A percentile compares a stretch with the other conserved stretches of the same genome.
Conservation (phyloP, 2,797 vertebrate genomes). For the Neomorphus geoffroyi region DNA sequence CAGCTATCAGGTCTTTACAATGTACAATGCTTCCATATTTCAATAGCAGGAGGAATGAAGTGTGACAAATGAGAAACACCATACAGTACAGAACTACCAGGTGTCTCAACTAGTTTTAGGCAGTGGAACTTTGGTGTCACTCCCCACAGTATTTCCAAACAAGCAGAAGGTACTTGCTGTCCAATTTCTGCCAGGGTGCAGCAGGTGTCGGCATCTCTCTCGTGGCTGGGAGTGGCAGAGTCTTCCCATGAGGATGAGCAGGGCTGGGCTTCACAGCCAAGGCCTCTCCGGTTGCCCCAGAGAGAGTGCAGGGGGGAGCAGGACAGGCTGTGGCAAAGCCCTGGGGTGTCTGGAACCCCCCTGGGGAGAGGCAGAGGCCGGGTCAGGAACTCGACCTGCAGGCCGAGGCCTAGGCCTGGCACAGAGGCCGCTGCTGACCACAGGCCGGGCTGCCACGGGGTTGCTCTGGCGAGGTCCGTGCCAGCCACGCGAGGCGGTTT, state of each 20-base stretch:
- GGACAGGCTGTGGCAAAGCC: too few relatives aligned
- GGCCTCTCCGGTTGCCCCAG: neutral
- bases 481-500: too few relatives aligned
- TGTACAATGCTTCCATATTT: neutral
- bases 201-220: fast-evolving
- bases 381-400: fast-evolving
- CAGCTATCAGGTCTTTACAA: neutral
- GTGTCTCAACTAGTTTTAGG: neutral
- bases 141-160: neutral
- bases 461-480: fast-evolving
- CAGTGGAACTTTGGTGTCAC: neutral
- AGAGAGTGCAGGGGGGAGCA: too few relatives aligned
- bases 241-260: fast-evolving
- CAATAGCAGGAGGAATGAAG: neutral
- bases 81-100: neutral
- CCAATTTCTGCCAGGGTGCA: neutral
- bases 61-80: neutral
- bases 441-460: too few relatives aligned
- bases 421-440: too few relatives aligned
- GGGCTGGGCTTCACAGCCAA: too few relatives aligned
- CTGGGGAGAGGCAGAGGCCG: fast-evolving
- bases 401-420: too few relatives aligned
- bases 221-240: fast-evolving
- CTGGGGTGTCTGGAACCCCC: neutral
- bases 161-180: fast-evolving